Conservation (phyloP, 2,888 invertebrate species). For the Tortrix viridana region DNA sequence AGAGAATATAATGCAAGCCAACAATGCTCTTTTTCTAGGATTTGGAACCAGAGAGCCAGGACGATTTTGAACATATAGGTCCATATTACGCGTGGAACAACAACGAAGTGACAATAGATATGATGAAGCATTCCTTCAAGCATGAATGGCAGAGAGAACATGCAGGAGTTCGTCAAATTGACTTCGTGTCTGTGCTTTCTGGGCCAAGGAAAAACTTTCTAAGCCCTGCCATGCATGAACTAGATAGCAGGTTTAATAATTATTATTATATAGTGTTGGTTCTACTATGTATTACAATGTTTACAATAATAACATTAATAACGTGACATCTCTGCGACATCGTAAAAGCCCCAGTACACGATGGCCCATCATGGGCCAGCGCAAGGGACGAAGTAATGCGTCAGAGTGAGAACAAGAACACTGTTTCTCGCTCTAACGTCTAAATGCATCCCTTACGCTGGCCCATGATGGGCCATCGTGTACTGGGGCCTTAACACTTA, state of each 20-base stretch:
- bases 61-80: conserved; percentile 30
- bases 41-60: conserved; percentile 37
- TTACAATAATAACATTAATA: no score
- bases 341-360: no score
- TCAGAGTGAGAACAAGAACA: no score
- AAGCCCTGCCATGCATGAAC: conserved; percentile 61
- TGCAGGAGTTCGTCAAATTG: conserved; percentile 37
- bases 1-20: neutral
- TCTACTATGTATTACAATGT: no score
- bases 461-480: no score
- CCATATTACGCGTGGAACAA: conserved; percentile 81
- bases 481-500: no score
- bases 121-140: conserved; percentile 79
- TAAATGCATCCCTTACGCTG: no score
- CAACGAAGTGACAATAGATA: conserved; percentile 63
- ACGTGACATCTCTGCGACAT: no score
- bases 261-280: neutral
- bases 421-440: no score
- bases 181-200: conserved; percentile 54
- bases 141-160: conserved; percentile 63
- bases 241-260: conserved; percentile 59
- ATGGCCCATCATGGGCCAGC: no score
- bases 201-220: conserved; percentile 61
- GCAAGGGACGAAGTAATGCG: no score
- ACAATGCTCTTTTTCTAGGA: conserved; percentile 15